Evolutionary conservation across 2,113 vertebrate genomes (phyloP), one percentile per base, ranked within the genome.

Genomic region (Brachyhypopomus occidentalis): DNA sequence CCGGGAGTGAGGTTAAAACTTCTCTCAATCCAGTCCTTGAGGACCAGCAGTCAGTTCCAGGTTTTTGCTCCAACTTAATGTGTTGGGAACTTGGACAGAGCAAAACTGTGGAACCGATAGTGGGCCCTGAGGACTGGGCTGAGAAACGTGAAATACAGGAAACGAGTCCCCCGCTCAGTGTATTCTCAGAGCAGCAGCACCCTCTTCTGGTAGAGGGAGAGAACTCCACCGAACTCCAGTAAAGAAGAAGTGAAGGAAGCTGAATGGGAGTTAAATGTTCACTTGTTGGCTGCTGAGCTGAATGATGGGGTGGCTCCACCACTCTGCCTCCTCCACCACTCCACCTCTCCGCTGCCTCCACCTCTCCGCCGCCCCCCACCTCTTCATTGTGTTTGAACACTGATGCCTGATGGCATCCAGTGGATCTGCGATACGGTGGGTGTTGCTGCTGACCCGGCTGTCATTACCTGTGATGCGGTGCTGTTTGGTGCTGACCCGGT

Each of bases 401-500:
- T 12, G 45, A 16, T 36, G 30, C 4, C 2, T 9, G 2, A 62
- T 64, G 30, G 30, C 30, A 30, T 30, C 30, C 30, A 30, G 30
- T 30, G 30, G 30, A 59, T 5, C 27, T 14, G 27, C 38, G 55
- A 52, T 36, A 77, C 70, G 22, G 34, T 82, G 82, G 20, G 69
- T 5, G 6, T 30, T 72, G 25, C 19, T 17, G 22, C 5, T 25
- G 34, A 58, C 56, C 20, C 1, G 56, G 59, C 36, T 19, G 36
- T 36, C 5, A 45, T 78, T 87, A 95, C 94, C 94, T 93, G 92
- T 84, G 36, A 95, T 91, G 63, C 90, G 85, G 77, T 92, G 94
- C 66, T 89, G 89, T 84, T 89, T 95, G 84, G 93, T 95, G 90
- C 90, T 91, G 5, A 95, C 89, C 8, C 88, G 89, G 89, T 92